phyloP scores from a whole-genome alignment of 2,888 invertebrate genomes.

The Trisateles emortualis region DNA sequence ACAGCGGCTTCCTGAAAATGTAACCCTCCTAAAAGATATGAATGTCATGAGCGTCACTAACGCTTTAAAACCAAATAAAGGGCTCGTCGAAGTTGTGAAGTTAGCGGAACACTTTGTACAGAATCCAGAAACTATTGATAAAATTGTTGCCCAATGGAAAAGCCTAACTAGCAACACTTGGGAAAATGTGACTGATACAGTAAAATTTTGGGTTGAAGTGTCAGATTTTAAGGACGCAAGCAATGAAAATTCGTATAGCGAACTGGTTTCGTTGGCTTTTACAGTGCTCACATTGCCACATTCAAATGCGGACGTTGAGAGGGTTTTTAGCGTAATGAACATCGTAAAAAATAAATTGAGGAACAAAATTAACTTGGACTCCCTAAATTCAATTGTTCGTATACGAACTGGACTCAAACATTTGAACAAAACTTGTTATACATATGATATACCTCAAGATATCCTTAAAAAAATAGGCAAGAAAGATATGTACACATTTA shows the following conservation, averaged over 20 bases:
- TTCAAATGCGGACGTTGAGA: constrained; percentile 43
- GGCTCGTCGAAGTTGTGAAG: constrained; percentile 2
- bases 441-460: too few species aligned
- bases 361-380: constrained; percentile 19
- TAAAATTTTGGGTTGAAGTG: constrained; percentile 47
- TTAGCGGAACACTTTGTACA: constrained; percentile 10
- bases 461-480: too few species aligned
- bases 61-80: constrained; percentile 10
- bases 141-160: constrained; percentile 6
- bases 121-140: constrained; percentile 10
- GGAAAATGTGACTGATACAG: too few species aligned
- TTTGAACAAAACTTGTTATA: too few species aligned
- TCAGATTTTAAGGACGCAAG: constrained; percentile 30
- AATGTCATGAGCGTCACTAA: constrained; percentile 5
- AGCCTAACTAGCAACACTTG: not conserved
- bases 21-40: constrained; percentile 9
- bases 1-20: constrained; percentile 18
- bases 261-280: constrained; percentile 25
- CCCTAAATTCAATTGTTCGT: not conserved
- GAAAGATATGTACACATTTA: too few species aligned
- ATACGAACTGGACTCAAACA: too few species aligned
- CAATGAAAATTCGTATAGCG: constrained; percentile 21
- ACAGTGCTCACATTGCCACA: constrained; percentile 33
- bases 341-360: constrained; percentile 39
- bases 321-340: constrained; percentile 41